A percentile compares a stretch with the other conserved stretches of the same genome.
Evolutionary conservation across 2,113 vertebrate genomes (phyloP).

Genomic region (Regulus satrapa): DNA sequence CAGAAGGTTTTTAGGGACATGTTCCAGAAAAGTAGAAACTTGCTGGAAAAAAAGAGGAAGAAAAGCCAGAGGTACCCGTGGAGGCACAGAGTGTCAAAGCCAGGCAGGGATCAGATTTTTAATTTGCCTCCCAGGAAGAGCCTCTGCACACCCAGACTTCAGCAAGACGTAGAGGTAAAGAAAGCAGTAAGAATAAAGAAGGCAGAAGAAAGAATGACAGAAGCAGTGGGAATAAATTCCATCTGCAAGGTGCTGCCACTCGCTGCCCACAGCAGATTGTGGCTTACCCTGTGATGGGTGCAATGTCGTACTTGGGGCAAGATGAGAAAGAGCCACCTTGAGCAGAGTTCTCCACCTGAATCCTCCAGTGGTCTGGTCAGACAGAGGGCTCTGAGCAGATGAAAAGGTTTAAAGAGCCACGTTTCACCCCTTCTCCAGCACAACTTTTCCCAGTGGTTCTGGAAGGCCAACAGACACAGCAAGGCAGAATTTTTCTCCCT

Average conservation of each 20-base stretch:
- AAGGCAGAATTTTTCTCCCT: not conserved
- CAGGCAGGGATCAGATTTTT: not conserved
- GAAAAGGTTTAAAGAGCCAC: not conserved
- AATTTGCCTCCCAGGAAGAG: not conserved
- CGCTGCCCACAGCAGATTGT: not conserved
- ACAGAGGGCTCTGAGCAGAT: not conserved
- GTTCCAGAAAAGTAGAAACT: not conserved
- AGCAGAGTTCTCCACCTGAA: not conserved
- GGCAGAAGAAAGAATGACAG: not conserved
- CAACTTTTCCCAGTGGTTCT: not conserved
- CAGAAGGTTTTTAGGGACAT: not conserved
- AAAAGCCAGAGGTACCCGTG: not conserved
- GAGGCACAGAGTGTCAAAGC: not conserved
- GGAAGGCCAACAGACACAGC: not conserved
- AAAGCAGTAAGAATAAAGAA: not conserved
- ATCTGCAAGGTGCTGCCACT: not conserved
- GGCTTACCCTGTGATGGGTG: accelerated
- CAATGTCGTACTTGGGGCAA: accelerated
- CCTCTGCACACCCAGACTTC: not conserved
- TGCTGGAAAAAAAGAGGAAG: not conserved
- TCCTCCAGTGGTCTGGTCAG: not conserved
- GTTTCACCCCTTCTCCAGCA: not conserved
- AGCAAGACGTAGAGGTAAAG: not conserved
- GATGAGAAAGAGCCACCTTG: not conserved
- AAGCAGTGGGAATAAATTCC: not conserved